Evolutionary conservation across 2,113 vertebrate species (phyloP).

Genomic region (Cinclus cinclus): DNA sequence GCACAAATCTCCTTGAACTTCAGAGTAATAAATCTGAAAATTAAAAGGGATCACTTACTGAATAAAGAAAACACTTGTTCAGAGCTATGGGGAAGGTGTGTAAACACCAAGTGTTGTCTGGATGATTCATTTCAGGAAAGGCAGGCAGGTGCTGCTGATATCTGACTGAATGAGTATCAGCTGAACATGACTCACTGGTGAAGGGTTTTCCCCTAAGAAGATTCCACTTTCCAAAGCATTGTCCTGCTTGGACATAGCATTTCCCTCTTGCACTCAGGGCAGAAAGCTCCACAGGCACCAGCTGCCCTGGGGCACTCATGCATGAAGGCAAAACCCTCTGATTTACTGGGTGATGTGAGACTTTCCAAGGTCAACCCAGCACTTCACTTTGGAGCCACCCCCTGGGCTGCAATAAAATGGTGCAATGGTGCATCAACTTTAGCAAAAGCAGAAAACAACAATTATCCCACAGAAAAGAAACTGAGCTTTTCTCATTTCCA

Average conservation of each 20-base stretch:
- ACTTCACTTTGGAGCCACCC: not conserved
- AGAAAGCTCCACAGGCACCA: not conserved
- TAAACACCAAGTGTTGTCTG: rapidly evolving
- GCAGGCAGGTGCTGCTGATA: not conserved
- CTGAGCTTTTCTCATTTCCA: not conserved
- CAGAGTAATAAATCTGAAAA: conserved; percentile 8
- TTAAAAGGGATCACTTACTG: not conserved
- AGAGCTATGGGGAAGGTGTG: rapidly evolving
- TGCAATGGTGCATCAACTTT: not conserved
- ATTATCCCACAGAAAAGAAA: not conserved
- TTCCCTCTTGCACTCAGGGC: not conserved
- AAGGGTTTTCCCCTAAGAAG: not conserved
- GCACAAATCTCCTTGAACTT: not conserved
- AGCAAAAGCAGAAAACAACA: not conserved
- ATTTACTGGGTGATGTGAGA: not conserved
- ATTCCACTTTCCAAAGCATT: not conserved
- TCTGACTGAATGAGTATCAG: not conserved
- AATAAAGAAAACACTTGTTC: not conserved
- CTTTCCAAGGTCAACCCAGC: not conserved
- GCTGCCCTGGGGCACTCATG: rapidly evolving
- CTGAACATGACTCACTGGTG: not conserved
- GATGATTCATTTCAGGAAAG: not conserved
- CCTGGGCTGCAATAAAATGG: not conserved
- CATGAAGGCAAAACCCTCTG: rapidly evolving
- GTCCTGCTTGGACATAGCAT: not conserved